Percentiles rank a stretch among this genome's conserved stretches.
These are phyloP conservation scores for Drymodes brunneopygia DNA, from an alignment of 2,113 vertebrate genomes.

Conservation along the genomic window DNA sequence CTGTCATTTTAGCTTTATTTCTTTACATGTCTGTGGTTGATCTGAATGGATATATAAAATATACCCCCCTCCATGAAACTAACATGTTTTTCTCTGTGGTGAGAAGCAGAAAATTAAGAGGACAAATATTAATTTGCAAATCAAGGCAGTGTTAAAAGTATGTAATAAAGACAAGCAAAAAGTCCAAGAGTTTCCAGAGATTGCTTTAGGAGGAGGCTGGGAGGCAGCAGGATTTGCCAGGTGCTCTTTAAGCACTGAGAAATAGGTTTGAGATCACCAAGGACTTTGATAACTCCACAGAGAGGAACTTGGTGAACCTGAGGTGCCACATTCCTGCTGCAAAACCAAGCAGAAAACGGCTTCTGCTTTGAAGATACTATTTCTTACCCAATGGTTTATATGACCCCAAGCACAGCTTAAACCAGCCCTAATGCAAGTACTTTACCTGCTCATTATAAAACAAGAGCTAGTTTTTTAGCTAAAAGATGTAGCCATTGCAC, in stretches of 20 bases:
- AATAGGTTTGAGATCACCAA: background rate
- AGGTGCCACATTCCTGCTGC: background rate
- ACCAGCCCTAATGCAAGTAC: background rate
- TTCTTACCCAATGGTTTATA: background rate
- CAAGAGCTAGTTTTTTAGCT: background rate
- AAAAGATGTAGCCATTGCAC: background rate
- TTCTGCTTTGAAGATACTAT: background rate
- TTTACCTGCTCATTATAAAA: background rate
- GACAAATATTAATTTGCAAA: background rate
- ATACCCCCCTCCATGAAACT: background rate
- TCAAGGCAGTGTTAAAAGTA: background rate
- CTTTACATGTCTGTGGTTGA: background rate
- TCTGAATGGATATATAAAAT: background rate
- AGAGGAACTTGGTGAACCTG: background rate
- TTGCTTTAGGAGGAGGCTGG: background rate
- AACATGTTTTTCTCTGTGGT: background rate
- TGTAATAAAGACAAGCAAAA: background rate
- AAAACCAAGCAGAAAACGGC: constrained; percentile 10
- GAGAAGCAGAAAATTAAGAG: background rate
- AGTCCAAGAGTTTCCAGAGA: background rate
- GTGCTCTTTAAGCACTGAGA: background rate
- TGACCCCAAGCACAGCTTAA: background rate
- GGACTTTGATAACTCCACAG: background rate
- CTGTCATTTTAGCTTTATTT: background rate
- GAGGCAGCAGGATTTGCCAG: background rate